phyloP scores from a whole-genome alignment of 2,797 vertebrate genomes.

The Eidolon dupreanum region DNA sequence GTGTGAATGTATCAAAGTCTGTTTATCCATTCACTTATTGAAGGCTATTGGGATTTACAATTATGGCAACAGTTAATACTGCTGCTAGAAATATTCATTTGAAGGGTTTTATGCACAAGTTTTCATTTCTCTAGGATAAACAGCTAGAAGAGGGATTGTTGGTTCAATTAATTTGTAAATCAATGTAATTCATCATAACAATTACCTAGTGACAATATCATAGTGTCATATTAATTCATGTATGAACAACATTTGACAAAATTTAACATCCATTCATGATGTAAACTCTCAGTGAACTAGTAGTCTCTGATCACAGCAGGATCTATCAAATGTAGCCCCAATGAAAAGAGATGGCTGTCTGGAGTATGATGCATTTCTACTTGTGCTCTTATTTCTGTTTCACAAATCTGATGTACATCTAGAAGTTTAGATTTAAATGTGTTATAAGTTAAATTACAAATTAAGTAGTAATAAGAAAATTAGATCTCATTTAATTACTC shows the following conservation, averaged over 20 bases:
- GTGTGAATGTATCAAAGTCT: not conserved
- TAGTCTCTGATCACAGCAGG: not conserved
- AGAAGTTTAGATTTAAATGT: constrained; percentile 49
- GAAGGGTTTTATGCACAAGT: not conserved
- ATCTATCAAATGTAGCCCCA: not conserved
- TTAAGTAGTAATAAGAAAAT: constrained; percentile 34
- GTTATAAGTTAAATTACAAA: not conserved
- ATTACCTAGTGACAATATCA: not conserved
- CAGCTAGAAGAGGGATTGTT: not conserved
- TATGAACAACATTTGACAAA: not conserved
- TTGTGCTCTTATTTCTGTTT: constrained; percentile 35
- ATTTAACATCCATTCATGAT: not conserved
- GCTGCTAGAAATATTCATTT: not conserved
- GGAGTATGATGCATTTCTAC: not conserved
- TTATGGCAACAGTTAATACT: not conserved
- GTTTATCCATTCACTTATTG: not conserved
- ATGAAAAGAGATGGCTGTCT: not conserved
- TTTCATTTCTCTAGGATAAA: not conserved
- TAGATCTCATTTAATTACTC: constrained; percentile 44
- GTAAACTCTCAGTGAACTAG: not conserved
- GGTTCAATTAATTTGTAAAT: not conserved
- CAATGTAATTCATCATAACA: not conserved
- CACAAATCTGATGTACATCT: constrained; percentile 12
- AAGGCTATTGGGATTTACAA: not conserved
- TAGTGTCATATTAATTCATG: not conserved